Base-by-base conservation (phyloP, 2,888 invertebrate species). In the Tetheella fluctuosa region DNA sequence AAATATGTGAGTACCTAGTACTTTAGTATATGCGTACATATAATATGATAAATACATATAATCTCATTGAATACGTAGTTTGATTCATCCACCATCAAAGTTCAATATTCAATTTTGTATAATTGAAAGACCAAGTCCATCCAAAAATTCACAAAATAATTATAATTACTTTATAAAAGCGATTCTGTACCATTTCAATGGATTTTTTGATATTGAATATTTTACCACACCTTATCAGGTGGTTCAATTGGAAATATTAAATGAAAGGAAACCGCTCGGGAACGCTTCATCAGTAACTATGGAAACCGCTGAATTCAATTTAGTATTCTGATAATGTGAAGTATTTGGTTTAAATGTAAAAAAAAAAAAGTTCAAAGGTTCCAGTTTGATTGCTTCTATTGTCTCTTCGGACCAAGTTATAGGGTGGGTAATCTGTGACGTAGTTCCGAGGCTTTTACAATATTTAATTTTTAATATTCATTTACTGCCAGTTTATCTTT, bases 171-270 rank as follows among this genome's bases (percentile, higher is more conserved):
- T 61, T 59, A 56, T 52, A 63, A 61, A 60, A 54, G 65, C 39
- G 55, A 20, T 25, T 61, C 59, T 62, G 66, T 60, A 64, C 64
- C 61, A 63, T 66, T 67, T 58, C 59, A 34, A 7, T 34, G 12
- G 4, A 30, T 8, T 34, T 13, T 34, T 13, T 66, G 62, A 71
- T 71, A 71, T 73, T 64, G 67, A 71, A 74, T 71, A 75, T 73
- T 76, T 71, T 54, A 64, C 60, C 58, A 60, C 55, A 13, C 55
- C 55, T 55, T 63, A 65, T 68, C 65, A 70, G 59, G 61, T 61
- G 61, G 58, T 64, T 63, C 68, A 65, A 70, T 65, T 69, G 68
- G 63, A 59, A 69, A 73, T 68, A 67, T 67, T 69, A 63, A 64
- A 60, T 59, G 58, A 58, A 65, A 66, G 60, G 64, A 65, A 63